Evolutionary conservation across 2,888 invertebrate genomes (phyloP).

Genomic region (Antheraea assamensis): DNA sequence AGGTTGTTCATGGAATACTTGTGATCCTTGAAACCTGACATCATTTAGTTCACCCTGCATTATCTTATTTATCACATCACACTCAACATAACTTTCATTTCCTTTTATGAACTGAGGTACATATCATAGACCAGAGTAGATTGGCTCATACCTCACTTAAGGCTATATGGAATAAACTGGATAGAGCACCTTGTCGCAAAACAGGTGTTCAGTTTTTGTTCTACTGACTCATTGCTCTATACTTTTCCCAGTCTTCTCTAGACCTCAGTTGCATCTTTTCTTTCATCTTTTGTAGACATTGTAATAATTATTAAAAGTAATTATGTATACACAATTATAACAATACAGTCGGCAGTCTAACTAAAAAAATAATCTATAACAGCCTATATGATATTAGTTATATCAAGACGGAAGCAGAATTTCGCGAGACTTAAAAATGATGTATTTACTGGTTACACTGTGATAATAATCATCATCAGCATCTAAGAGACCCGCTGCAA

Average conservation of each 20-base stretch:
- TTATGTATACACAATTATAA: not conserved
- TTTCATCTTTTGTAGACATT: not conserved
- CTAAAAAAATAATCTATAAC: no score
- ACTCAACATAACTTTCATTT: not conserved
- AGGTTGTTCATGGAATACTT: not conserved
- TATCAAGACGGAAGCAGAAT: no score
- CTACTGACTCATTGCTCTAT: not conserved
- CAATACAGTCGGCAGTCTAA: no score
- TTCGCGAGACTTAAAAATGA: no score
- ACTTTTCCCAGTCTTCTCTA: not conserved
- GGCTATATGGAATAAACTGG: not conserved
- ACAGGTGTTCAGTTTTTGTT: not conserved
- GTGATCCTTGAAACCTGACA: not conserved
- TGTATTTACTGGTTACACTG: no score
- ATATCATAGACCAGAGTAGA: not conserved
- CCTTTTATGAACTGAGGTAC: not conserved
- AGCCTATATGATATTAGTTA: no score
- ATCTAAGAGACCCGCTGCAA: no score
- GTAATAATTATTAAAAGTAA: not conserved
- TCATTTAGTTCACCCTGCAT: not conserved
- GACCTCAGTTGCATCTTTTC: not conserved
- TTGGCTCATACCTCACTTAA: not conserved
- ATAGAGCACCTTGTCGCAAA: not conserved
- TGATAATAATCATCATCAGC: no score
- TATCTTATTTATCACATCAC: not conserved